Evolutionary conservation across 2,888 invertebrate species (phyloP).

Genomic region (Drosophila vallismaia): DNA sequence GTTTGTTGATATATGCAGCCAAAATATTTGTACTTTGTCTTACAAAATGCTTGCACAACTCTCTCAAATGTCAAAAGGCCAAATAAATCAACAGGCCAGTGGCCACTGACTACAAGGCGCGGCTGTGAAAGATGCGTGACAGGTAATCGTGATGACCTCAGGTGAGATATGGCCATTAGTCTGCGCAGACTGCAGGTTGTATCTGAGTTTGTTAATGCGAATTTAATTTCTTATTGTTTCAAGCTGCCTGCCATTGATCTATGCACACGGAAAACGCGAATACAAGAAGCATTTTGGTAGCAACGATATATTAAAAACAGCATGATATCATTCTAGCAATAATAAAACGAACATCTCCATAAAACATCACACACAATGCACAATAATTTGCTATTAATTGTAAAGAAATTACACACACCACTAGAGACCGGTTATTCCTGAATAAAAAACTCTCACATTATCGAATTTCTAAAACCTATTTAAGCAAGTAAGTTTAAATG

Average conservation of each 20-base stretch:
- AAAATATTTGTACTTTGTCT: constrained; percentile 20
- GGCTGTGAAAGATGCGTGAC: constrained; percentile 46
- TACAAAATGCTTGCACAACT: constrained; percentile 46
- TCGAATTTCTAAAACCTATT: constrained; percentile 13
- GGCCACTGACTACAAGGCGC: constrained; percentile 30
- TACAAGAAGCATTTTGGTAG: constrained; percentile 20
- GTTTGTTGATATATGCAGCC: constrained; percentile 22
- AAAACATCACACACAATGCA: constrained; percentile 27
- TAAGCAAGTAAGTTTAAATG: constrained; percentile 10
- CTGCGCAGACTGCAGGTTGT: constrained; percentile 19
- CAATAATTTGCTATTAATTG: constrained; percentile 35
- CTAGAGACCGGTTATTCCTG: constrained; percentile 53
- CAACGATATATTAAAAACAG: constrained; percentile 14
- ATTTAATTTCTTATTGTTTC: constrained; percentile 45
- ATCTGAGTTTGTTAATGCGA: constrained; percentile 41
- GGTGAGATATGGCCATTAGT: constrained; percentile 18
- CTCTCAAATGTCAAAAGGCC: constrained; percentile 48
- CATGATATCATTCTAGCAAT: constrained; percentile 35
- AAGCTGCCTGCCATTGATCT: constrained; percentile 14
- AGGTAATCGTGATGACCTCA: constrained; percentile 47
- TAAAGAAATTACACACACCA: constrained; percentile 21
- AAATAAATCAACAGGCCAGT: constrained; percentile 17
- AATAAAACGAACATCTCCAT: constrained; percentile 34
- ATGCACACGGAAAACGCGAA: constrained; percentile 29
- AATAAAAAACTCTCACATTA: constrained; percentile 16